Evolutionary conservation across 2,797 vertebrate species (phyloP).

Genomic region (Thripadectes ignobilis): DNA sequence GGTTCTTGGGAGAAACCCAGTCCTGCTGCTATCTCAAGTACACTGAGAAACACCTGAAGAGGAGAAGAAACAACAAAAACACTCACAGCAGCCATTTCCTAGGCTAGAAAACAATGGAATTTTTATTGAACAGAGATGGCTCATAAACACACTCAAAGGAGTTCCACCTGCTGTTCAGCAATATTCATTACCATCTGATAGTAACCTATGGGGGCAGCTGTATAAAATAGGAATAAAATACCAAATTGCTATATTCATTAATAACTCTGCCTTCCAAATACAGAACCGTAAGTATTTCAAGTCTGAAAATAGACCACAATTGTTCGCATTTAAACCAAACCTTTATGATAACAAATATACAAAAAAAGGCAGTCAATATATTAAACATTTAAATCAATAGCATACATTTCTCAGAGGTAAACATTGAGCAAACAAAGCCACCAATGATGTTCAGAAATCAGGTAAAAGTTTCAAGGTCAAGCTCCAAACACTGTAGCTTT

Average conservation of each 20-base stretch:
- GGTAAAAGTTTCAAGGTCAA: slow-evolving; percentile 46
- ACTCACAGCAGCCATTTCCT: slow-evolving; percentile 49
- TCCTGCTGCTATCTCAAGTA: background rate
- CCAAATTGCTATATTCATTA: slow-evolving; percentile 60
- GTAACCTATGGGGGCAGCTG: slow-evolving; percentile 50
- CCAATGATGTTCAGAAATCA: slow-evolving; percentile 23
- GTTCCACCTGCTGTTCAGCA: slow-evolving; percentile 68
- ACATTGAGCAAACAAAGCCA: slow-evolving; percentile 62
- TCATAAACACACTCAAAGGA: slow-evolving; percentile 53
- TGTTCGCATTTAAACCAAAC: slow-evolving; percentile 62
- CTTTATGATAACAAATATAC: slow-evolving; percentile 69
- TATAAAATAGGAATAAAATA: slow-evolving; percentile 72
- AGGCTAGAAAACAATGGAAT: slow-evolving; percentile 64
- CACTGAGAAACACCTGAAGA: background rate
- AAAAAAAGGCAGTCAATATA: slow-evolving; percentile 71
- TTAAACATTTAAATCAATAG: slow-evolving; percentile 69
- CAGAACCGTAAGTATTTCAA: slow-evolving; percentile 59
- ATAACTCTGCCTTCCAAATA: slow-evolving; percentile 62
- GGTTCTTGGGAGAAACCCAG: background rate
- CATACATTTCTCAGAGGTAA: slow-evolving; percentile 63
- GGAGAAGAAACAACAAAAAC: slow-evolving; percentile 24
- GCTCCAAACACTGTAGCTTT: slow-evolving; percentile 58
- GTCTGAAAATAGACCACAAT: slow-evolving; percentile 69
- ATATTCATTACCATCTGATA: slow-evolving; percentile 59
- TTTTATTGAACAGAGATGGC: slow-evolving; percentile 72